These are phyloP conservation scores for Elephantulus edwardii DNA, from an alignment of 2,113 vertebrate species.

Conservation along the genomic window DNA sequence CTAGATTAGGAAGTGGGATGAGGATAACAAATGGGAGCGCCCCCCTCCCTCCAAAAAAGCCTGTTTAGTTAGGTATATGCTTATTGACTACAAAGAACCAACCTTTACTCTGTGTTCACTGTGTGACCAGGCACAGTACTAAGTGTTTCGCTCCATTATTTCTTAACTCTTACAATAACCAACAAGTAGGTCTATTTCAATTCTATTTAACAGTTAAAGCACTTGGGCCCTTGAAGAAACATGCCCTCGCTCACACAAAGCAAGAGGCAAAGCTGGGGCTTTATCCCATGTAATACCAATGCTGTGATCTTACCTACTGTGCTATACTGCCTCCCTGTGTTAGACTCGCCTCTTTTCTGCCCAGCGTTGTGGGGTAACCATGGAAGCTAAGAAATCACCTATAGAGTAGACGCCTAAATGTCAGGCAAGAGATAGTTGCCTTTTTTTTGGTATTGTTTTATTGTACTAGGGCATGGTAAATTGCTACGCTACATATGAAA, in stretches of 20 bases:
- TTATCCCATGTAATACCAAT: not conserved
- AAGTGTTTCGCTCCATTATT: not conserved
- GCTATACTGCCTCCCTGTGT: conserved; percentile 66
- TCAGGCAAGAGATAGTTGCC: not conserved
- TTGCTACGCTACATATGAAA: not conserved
- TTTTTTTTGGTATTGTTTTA: not conserved
- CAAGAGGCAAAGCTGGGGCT: not conserved
- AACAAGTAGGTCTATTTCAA: not conserved
- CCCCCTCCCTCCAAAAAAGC: not conserved
- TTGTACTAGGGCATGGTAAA: conserved; percentile 10
- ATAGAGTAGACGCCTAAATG: not conserved
- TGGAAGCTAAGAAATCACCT: conserved; percentile 7
- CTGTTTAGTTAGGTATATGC: not conserved
- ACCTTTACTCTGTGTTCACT: not conserved
- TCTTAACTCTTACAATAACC: not conserved
- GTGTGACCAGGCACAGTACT: not conserved
- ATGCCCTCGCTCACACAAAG: not conserved
- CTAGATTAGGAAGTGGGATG: not conserved
- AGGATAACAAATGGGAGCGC: not conserved
- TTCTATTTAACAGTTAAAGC: not conserved
- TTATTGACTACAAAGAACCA: not conserved
- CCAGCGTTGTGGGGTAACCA: not conserved
- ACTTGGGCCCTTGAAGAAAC: not conserved
- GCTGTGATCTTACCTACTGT: conserved; percentile 20
- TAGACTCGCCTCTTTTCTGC: conserved; percentile 27